Evolutionary conservation across 2,888 invertebrate species (phyloP).

Genomic region (Drosophila paucipuncta): DNA sequence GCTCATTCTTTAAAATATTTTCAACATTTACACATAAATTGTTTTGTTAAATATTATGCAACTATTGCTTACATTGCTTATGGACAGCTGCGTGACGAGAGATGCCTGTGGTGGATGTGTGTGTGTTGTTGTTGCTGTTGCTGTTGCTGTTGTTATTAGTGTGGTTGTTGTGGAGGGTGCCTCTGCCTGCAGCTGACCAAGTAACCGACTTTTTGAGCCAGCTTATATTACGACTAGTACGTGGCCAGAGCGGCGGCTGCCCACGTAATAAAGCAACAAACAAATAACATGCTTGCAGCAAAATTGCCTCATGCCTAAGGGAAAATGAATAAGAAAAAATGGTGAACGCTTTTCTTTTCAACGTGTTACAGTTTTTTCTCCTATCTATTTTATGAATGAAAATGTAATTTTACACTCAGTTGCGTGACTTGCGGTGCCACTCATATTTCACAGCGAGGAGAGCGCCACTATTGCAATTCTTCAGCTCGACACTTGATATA

Average conservation of each 20-base stretch:
- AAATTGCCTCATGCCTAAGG: constrained; percentile 42
- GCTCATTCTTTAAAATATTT: constrained; percentile 14
- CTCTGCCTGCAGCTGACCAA: constrained; percentile 49
- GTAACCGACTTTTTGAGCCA: constrained; percentile 70
- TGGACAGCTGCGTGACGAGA: constrained; percentile 55
- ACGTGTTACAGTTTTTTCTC: constrained; percentile 21
- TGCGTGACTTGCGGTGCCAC: constrained; percentile 67
- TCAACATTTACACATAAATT: constrained; percentile 1
- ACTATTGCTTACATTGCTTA: constrained; percentile 33
- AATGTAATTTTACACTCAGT: constrained; percentile 75
- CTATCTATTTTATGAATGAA: constrained; percentile 61
- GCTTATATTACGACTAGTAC: constrained; percentile 57
- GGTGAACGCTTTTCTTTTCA: constrained; percentile 70
- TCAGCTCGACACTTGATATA: constrained; percentile 5
- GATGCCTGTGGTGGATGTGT: constrained; percentile 41
- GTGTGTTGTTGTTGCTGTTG: constrained; percentile 11
- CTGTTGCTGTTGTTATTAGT: constrained; percentile 4
- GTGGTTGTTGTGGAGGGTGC: constrained; percentile 32
- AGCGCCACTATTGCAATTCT: constrained; percentile 2
- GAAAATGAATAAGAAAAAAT: constrained; percentile 65
- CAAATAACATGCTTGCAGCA: constrained; percentile 19
- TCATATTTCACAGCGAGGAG: constrained; percentile 50
- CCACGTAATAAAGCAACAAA: constrained; percentile 38
- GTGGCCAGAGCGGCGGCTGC: neutral
- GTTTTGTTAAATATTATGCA: constrained; percentile 39